Base-by-base conservation (phyloP, 2,888 invertebrate species). In the Diarsia dahlii region DNA sequence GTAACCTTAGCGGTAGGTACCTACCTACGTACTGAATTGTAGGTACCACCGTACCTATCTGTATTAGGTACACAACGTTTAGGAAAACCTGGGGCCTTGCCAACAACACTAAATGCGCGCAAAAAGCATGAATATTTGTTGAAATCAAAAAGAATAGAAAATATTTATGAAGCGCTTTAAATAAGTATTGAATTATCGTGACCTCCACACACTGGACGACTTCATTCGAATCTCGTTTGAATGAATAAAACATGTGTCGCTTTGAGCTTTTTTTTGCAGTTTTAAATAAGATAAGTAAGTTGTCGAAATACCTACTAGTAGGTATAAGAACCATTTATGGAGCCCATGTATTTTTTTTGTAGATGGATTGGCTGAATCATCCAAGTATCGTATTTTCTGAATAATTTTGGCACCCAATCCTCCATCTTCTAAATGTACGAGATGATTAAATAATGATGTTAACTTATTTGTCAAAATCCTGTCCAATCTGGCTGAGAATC, bases 31-130 rank as follows among this genome's bases (percentile, higher is more conserved):
- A 39, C 39, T 76, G 83, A 76, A 82, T 82, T 67, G 73, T n/a
- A n/a, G n/a, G n/a, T 82, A 87, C 82, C 39, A 0, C 1, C 6
- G 39, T 39, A 39, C 6, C 39, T 39, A 39, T 6, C 74, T 71
- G 85, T 83, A 75, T 71, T 80, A 68, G 68, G 46, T 78, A 81
- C 68, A 73, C 50, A 81, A 72, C 73, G 63, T 84, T 82, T 85
- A 84, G 76, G 78, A 68, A 84, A 76, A 75, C 67, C 80, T 89
- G 91, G 91, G 84, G 69, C 58, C 54, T n/a, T 79, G 90, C 89
- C 89, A 91, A 84, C 71, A 77, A 67, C 76, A 85, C 74, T 76
- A 77, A 85, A 84, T 83, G 82, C 84, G 69, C 76, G 78, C 80
- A 81, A 84, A 87, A 82, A 87, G 76, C 84, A 81, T 82, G 80